Conservation (phyloP, 1,140 invertebrate species). For the Kradibia gibbosae region DNA sequence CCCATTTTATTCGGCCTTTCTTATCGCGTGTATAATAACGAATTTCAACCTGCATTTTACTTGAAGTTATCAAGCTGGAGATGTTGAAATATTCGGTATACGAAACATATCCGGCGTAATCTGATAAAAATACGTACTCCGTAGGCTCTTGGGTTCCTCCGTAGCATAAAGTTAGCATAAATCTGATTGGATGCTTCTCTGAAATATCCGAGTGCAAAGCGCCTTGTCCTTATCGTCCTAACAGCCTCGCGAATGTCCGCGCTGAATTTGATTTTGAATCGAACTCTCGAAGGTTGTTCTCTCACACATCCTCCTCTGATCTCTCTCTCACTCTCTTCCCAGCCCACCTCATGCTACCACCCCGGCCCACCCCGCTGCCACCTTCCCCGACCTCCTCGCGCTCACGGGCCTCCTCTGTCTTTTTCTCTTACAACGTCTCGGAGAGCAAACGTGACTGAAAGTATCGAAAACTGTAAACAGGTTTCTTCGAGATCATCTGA, state of each 20-base stretch:
- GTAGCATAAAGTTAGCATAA: conserved; percentile 34
- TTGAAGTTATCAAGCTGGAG: conserved; percentile 27
- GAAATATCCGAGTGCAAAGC: conserved; percentile 24
- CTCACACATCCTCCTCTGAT: background rate
- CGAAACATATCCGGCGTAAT: conserved; percentile 21
- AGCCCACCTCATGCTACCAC: background rate
- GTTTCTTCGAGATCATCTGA: conserved; percentile 47
- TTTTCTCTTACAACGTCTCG: conserved; percentile 22
- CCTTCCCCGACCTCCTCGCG: background rate
- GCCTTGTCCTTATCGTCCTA: conserved; percentile 27
- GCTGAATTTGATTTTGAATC: conserved; percentile 43
- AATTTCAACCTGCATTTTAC: conserved; percentile 34
- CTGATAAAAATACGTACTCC: conserved; percentile 34
- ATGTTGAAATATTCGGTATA: conserved; percentile 41
- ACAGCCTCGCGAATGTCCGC: conserved; percentile 34
- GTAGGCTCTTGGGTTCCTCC: conserved; percentile 6
- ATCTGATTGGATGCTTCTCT: conserved; percentile 41
- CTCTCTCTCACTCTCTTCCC: background rate
- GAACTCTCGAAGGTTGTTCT: conserved; percentile 34
- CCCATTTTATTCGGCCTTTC: background rate
- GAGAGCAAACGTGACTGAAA: conserved; percentile 45
- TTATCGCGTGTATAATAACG: conserved; percentile 33
- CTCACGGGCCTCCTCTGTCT: background rate
- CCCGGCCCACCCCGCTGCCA: background rate
- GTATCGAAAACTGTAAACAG: conserved; percentile 50